These are phyloP conservation scores for Camponotus floridanus DNA, from an alignment of 1,140 invertebrate genomes.

Conservation along the genomic window DNA sequence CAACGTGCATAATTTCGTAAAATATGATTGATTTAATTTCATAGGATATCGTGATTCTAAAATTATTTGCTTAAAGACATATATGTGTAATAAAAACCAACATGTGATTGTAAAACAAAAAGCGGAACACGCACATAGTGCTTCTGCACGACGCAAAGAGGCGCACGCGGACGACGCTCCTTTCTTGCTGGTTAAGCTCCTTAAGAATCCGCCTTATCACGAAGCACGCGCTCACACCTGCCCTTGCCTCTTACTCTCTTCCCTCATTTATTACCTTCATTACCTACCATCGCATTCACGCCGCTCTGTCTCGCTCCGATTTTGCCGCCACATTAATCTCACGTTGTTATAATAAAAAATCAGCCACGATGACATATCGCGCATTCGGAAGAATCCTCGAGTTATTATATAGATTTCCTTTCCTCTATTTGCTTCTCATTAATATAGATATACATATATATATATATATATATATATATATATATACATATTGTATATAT, in stretches of 20 bases:
- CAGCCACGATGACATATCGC: not conserved
- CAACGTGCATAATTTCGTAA: not conserved
- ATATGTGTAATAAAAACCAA: not conserved
- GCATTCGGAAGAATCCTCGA: not conserved
- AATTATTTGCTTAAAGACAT: not conserved
- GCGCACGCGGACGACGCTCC: constrained; percentile 14
- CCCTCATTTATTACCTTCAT: constrained; percentile 68
- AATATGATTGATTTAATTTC: not conserved
- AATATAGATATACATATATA: constrained; percentile 3
- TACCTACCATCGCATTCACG: constrained; percentile 48
- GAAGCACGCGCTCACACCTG: constrained; percentile 64
- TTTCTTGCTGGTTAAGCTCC: constrained; percentile 51
- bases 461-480: constrained; percentile 3
- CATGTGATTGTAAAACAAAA: constrained; percentile 40
- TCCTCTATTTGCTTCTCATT: not conserved
- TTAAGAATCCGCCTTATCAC: constrained; percentile 62
- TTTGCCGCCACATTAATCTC: constrained; percentile 54
- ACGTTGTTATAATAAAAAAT: constrained; percentile 49
- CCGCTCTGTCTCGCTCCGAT: constrained; percentile 39
- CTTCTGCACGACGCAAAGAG: constrained; percentile 4
- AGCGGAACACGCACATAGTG: not conserved
- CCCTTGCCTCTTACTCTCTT: constrained; percentile 44
- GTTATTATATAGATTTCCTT: constrained; percentile 28
- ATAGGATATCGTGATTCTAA: not conserved
- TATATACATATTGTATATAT: not conserved